Conservation (phyloP, 2,113 vertebrate species). For the Eurystomus gularis region DNA sequence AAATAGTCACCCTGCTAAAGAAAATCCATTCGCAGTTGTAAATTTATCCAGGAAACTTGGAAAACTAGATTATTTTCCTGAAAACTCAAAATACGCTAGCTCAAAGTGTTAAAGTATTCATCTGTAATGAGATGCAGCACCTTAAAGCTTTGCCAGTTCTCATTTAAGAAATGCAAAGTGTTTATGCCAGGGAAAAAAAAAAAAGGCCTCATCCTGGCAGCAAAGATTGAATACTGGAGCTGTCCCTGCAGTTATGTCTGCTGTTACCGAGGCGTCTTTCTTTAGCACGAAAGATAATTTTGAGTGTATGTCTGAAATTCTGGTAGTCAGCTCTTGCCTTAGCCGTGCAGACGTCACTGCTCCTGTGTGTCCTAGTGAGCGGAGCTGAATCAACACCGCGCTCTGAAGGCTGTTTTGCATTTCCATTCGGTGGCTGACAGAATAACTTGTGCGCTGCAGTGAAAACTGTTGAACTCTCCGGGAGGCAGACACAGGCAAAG, state of each 20-base stretch:
- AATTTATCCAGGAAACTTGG: conserved; percentile 54
- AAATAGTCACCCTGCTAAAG: conserved; percentile 56
- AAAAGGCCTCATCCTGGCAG: background rate
- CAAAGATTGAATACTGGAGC: background rate
- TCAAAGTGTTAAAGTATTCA: conserved; percentile 34
- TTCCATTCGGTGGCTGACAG: background rate
- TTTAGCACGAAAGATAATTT: background rate
- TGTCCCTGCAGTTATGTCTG: background rate
- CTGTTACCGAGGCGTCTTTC: background rate
- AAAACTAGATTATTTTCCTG: conserved; percentile 2
- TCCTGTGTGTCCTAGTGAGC: background rate
- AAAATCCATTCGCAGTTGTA: conserved; percentile 63
- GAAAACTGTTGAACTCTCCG: background rate
- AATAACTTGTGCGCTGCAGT: background rate
- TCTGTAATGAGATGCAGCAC: background rate
- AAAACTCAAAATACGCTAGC: background rate
- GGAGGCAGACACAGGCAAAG: background rate
- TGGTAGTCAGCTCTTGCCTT: background rate
- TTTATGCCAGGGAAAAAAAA: background rate
- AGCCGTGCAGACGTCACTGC: background rate
- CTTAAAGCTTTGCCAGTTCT: background rate
- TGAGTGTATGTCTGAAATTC: background rate
- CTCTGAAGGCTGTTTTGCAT: background rate
- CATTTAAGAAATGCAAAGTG: background rate
- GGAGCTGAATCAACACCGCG: background rate